Percentiles rank a stretch among this genome's conserved stretches.
Evolutionary conservation across 2,888 invertebrate genomes (phyloP).

Genomic region (Agapostemon virescens): DNA sequence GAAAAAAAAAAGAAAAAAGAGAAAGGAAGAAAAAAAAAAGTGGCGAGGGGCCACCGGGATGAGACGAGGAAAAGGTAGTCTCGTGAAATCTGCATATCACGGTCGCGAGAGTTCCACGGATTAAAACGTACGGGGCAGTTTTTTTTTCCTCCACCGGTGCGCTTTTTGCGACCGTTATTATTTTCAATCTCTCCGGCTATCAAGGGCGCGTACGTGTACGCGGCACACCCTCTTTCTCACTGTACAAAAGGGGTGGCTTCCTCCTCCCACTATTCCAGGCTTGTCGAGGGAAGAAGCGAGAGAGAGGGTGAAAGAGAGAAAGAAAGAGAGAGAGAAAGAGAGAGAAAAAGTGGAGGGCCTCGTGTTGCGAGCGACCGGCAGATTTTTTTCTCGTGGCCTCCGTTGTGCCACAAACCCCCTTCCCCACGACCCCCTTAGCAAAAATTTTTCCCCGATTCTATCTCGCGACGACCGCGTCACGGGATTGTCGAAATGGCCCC

Average conservation of each 20-base stretch:
- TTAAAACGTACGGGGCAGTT: constrained; percentile 70
- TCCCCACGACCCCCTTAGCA: constrained; percentile 17
- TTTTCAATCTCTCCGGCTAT: constrained; percentile 66
- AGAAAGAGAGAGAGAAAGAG: constrained; percentile 10
- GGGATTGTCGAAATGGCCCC: constrained; percentile 64
- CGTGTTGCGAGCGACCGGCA: constrained; percentile 30
- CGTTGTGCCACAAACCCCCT: constrained; percentile 30
- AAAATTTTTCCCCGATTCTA: constrained; percentile 60
- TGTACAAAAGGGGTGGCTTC: constrained; percentile 49
- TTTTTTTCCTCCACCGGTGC: constrained; percentile 60
- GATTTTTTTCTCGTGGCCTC: constrained; percentile 33
- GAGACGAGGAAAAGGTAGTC: constrained; percentile 64
- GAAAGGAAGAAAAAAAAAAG: background rate
- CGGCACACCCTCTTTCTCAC: constrained; percentile 51
- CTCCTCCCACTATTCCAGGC: constrained; percentile 23
- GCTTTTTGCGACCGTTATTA: constrained; percentile 72
- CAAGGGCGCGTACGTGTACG: constrained; percentile 48
- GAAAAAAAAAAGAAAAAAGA: background rate
- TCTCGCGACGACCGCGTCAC: constrained; percentile 65
- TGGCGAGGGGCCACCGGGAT: constrained; percentile 52
- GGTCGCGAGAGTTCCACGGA: constrained; percentile 71
- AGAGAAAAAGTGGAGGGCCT: background rate
- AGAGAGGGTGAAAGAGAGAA: background rate
- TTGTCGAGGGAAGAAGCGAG: constrained; percentile 3
- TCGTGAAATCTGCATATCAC: constrained; percentile 76